Percentiles rank a stretch among this genome's conserved stretches.
Conservation (phyloP, 2,113 vertebrate species). For the Herpailurus yagouaroundi region DNA sequence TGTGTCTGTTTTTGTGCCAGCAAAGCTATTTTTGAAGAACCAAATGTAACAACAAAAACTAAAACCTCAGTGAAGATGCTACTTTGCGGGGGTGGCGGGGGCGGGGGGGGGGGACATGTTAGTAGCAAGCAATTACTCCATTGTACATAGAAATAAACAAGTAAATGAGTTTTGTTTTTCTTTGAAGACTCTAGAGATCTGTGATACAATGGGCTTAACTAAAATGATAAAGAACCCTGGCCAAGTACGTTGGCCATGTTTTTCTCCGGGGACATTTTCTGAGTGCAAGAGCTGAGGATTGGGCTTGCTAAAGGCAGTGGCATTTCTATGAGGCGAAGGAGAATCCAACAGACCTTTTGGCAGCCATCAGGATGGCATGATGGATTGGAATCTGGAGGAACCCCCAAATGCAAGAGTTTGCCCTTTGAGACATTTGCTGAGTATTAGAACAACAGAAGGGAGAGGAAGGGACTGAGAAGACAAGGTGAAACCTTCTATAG, state of each 20-base stretch:
- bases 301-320: neutral
- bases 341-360: neutral
- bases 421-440: no score
- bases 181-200: neutral
- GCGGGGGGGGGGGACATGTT: no score
- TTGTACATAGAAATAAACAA: neutral
- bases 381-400: neutral
- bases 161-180: neutral
- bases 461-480: neutral
- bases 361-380: neutral
- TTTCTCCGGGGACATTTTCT: neutral
- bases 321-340: neutral
- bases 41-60: neutral
- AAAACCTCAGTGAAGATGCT: neutral
- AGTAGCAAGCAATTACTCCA: neutral
- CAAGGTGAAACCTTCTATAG: neutral
- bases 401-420: no score
- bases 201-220: neutral
- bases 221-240: neutral
- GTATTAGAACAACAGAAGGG: neutral
- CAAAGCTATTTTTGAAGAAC: neutral
- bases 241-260: neutral
- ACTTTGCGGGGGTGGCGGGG: neutral
- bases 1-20: no score
- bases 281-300: neutral